Base-by-base conservation (phyloP, 2,797 vertebrate genomes). In the Salmo trutta region DNA sequence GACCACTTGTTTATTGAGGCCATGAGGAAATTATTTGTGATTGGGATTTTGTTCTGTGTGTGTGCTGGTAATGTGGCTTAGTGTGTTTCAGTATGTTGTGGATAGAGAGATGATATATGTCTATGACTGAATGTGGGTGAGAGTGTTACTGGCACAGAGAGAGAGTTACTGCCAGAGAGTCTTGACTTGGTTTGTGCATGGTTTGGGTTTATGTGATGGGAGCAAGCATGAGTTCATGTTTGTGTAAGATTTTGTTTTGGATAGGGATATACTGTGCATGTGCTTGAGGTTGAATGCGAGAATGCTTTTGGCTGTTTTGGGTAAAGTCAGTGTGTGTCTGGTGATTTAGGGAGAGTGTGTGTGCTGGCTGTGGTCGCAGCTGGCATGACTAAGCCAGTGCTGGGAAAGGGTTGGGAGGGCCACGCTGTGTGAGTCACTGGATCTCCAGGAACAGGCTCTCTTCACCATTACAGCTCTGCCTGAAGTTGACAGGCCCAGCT, bases 321-420 rank as follows among this genome's bases (percentile, higher is more conserved):
- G 36, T 36, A 36, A 36, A 10, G 41, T 10, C 41, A 10, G 8
- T 8, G 41, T 41, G 41, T 41, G 8, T 10, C 41, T 41, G 41
- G 41, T 41, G 41, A 41, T 41, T 41, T 41, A 41, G 41, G 41
- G 6, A 36, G 36, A 36, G 36, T 36, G 36, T 36, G 33, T 36
- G 36, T 36, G 36, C 36, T 36, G 36, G 36, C 36, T 36, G 36
- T 36, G 36, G 36, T 36, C 36, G 36, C 36, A 36, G 36, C 36
- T 36, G 36, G 36, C 36, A 36, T 36, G 36, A 36, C 89, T 92
- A 89, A 92, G 84, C 86, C 90, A 86, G 90, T 94, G 90, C 92
- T 94, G 93, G 93, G 92, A 95, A 94, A 88, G 86, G 89, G 90
- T 90, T 93, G 91, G 89, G 92, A 93, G 91, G 91, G 91, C 90